Conservation (phyloP, 2,888 invertebrate genomes). For the Chydorus sphaericus region DNA sequence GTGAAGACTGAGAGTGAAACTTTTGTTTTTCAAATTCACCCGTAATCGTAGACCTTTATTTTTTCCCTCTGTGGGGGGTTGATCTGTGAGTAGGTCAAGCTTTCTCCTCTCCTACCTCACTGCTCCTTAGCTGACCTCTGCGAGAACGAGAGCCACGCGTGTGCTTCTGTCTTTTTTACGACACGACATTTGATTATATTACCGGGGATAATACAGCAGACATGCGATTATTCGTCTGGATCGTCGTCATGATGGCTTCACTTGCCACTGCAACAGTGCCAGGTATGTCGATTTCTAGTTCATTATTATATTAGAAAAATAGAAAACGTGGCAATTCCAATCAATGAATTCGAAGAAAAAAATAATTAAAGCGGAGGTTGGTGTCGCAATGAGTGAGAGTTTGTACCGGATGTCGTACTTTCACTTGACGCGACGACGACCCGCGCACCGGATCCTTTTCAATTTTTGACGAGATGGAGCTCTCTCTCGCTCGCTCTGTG, state of each 20-base stretch:
- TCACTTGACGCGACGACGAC: too few relatives aligned
- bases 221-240: too few relatives aligned
- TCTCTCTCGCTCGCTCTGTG: too few relatives aligned
- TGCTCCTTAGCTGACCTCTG: constrained; percentile 1
- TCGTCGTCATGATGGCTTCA: too few relatives aligned
- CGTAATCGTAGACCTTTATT: too few relatives aligned
- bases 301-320: too few relatives aligned
- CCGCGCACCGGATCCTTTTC: background rate
- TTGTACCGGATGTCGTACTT: background rate
- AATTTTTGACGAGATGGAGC: background rate
- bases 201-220: too few relatives aligned
- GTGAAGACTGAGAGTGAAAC: constrained; percentile 1
- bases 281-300: too few relatives aligned
- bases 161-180: too few relatives aligned
- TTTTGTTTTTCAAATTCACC: constrained; percentile 1
- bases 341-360: background rate
- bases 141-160: too few relatives aligned
- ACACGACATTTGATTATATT: too few relatives aligned
- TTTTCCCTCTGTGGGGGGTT: background rate
- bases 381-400: constrained; percentile 5
- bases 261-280: too few relatives aligned
- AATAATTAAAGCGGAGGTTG: background rate
- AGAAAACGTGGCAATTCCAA: background rate
- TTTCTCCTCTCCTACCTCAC: background rate
- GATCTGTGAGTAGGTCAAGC: constrained; percentile 3